phyloP scores from a whole-genome alignment of 2,888 invertebrate genomes.

The Chrysopilus asiliformis region DNA sequence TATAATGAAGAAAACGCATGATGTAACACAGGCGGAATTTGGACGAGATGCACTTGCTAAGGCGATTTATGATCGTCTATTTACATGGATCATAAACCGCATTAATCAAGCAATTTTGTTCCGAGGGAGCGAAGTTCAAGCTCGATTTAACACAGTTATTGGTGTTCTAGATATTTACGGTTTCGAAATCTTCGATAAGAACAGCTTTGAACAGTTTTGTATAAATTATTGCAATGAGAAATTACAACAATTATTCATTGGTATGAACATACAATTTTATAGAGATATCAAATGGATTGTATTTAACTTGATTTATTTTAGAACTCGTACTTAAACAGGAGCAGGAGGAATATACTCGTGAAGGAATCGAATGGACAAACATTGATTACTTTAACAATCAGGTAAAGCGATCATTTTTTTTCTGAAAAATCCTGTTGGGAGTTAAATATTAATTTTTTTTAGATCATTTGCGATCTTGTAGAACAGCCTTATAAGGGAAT shows the following conservation, averaged over 20 bases:
- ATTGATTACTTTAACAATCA: conserved; percentile 97
- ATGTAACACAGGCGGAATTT: conserved; percentile 68
- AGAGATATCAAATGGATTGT: too few species aligned
- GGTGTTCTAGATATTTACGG: conserved; percentile 98
- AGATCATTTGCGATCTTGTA: conserved; percentile 84
- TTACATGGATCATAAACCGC: conserved; percentile 83
- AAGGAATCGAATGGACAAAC: conserved; percentile 92
- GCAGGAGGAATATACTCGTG: conserved; percentile 91
- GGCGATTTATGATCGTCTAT: conserved; percentile 88
- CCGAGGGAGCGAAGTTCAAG: conserved; percentile 39
- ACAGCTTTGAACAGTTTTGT: conserved; percentile 98
- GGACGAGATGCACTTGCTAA: conserved; percentile 89
- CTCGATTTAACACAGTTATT: conserved; percentile 31
- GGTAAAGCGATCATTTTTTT: too few species aligned
- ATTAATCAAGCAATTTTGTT: conserved; percentile 86
- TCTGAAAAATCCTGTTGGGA: background rate
- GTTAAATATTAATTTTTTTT: background rate
- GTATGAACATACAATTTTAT: too few species aligned
- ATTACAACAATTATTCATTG: conserved; percentile 92
- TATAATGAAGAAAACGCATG: conserved; percentile 82
- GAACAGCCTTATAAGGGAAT: conserved; percentile 88
- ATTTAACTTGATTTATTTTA: conserved; percentile 33
- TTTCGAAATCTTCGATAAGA: conserved; percentile 94
- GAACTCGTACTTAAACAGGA: conserved; percentile 95
- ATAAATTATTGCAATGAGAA: conserved; percentile 99